phyloP scores from a whole-genome alignment of 2,797 vertebrate genomes.

The Crax fasciolata region DNA sequence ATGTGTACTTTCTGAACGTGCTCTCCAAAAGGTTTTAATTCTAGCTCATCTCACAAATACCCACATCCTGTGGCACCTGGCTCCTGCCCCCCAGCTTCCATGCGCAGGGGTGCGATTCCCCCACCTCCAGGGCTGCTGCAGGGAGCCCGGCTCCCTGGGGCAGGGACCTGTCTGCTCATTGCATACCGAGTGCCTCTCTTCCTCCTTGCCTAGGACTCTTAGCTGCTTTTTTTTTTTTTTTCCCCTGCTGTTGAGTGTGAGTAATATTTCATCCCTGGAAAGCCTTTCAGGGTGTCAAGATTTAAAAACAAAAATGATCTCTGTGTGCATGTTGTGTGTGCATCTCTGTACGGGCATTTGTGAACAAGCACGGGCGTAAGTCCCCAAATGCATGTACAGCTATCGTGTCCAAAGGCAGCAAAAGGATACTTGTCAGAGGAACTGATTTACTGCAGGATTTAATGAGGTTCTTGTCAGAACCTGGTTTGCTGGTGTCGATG shows the following conservation, averaged over 20 bases:
- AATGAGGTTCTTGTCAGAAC: conserved; percentile 25
- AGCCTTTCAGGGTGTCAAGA: background rate
- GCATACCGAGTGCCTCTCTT: background rate
- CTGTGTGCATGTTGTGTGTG: background rate
- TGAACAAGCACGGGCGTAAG: background rate
- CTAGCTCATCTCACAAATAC: background rate
- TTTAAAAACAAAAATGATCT: no score
- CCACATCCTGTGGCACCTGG: background rate
- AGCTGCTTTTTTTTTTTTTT: background rate
- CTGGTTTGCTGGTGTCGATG: conserved; percentile 7
- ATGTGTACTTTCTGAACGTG: background rate
- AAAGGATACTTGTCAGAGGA: background rate
- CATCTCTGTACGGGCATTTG: background rate
- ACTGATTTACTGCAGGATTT: conserved; percentile 42
- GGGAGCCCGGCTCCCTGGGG: background rate
- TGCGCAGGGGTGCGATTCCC: rapidly evolving
- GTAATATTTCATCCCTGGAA: conserved; percentile 18
- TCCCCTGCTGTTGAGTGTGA: background rate
- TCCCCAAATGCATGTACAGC: background rate
- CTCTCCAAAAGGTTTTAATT: conserved; percentile 4
- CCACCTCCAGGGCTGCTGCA: background rate
- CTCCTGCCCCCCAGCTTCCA: background rate
- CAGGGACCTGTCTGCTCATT: background rate
- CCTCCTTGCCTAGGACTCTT: background rate
- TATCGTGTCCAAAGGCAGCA: background rate